Conservation (phyloP, 64 coral and sea anemone species). For the Dendrophyllia cribrosa region DNA sequence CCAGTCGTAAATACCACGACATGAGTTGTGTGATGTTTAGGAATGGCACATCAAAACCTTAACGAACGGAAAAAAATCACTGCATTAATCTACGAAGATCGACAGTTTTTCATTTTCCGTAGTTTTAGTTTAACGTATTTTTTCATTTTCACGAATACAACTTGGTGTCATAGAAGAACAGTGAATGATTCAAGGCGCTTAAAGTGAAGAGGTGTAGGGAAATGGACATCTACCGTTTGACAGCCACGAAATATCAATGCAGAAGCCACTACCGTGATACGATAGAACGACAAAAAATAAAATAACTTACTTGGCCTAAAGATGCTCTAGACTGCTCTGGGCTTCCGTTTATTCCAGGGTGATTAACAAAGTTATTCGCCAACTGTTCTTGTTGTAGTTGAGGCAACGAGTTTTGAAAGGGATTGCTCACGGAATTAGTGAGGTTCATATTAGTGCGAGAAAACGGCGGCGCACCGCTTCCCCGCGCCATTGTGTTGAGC, state of each 20-base stretch:
- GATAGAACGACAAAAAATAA: slow-evolving; percentile 20
- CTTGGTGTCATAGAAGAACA: background rate
- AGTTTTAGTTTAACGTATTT: background rate
- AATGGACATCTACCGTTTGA: slow-evolving; percentile 42
- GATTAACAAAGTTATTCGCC: slow-evolving; percentile 68
- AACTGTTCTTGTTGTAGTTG: slow-evolving; percentile 68
- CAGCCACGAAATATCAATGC: slow-evolving; percentile 54
- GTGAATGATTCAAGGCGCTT: no score
- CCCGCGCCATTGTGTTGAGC: slow-evolving; percentile 74
- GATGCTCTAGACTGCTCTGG: slow-evolving; percentile 70
- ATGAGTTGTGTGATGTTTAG: slow-evolving; percentile 43
- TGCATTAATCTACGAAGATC: slow-evolving; percentile 7
- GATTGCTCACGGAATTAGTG: slow-evolving; percentile 74
- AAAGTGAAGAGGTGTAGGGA: background rate
- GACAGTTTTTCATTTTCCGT: slow-evolving; percentile 30
- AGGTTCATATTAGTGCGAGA: slow-evolving; percentile 81
- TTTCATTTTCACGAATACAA: slow-evolving; percentile 16
- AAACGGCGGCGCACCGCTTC: slow-evolving; percentile 56
- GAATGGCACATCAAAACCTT: slow-evolving; percentile 37
- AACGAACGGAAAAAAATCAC: slow-evolving; percentile 34
- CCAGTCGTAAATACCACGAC: slow-evolving; percentile 38
- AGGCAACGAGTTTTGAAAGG: slow-evolving; percentile 73
- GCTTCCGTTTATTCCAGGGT: slow-evolving; percentile 79
- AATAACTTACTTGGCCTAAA: slow-evolving; percentile 76
- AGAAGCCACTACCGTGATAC: slow-evolving; percentile 23